These are phyloP conservation scores for Myrmecophaga tridactyla DNA, from an alignment of 2,113 vertebrate genomes.

Conservation along the genomic window DNA sequence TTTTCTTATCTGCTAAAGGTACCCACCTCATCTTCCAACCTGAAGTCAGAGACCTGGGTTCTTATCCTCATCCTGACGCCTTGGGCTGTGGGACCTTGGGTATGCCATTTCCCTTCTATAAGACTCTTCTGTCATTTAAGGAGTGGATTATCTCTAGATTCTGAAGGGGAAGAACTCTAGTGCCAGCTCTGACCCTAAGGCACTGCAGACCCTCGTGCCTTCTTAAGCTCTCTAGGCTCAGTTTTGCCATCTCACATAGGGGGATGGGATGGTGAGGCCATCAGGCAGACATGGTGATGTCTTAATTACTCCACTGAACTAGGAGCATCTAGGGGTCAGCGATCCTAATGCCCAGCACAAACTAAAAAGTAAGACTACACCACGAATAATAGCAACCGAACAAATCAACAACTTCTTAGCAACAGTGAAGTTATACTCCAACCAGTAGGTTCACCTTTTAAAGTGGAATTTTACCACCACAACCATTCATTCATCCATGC, in stretches of 20 bases:
- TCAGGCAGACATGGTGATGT: background rate
- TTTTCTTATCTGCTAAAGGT: background rate
- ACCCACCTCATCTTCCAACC: background rate
- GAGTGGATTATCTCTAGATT: background rate
- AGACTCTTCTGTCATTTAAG: background rate
- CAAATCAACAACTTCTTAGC: background rate
- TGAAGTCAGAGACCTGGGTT: background rate
- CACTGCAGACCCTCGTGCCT: background rate
- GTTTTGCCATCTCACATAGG: background rate
- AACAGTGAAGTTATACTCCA: background rate
- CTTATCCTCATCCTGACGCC: background rate
- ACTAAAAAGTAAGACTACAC: background rate
- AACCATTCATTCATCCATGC: background rate
- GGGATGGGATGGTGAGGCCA: background rate
- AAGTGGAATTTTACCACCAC: background rate
- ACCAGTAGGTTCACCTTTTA: background rate
- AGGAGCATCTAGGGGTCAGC: background rate
- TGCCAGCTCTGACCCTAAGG: background rate
- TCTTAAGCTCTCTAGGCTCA: background rate
- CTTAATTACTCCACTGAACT: background rate
- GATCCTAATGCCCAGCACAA: background rate
- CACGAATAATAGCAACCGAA: background rate
- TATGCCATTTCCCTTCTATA: background rate
- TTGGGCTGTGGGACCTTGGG: background rate
- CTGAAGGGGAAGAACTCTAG: background rate